These are phyloP conservation scores for Diabrotica balteata DNA, from an alignment of 2,888 invertebrate species.

Conservation along the genomic window DNA sequence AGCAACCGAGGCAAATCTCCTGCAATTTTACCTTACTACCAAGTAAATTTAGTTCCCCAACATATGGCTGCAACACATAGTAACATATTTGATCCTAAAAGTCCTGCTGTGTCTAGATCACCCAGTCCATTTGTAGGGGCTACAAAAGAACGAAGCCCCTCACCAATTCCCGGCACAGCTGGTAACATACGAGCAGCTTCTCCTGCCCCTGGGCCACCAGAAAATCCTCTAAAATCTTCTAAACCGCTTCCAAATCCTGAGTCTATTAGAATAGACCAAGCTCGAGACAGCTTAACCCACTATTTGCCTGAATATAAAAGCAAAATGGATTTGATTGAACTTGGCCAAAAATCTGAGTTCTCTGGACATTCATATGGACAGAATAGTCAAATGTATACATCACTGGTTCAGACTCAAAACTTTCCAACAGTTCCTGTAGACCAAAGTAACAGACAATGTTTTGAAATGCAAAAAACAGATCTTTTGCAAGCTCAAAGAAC, in stretches of 20 bases:
- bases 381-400: conserved; percentile 39
- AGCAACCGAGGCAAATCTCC: conserved; percentile 78
- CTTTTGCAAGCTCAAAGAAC: conserved; percentile 34
- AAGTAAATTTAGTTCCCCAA: conserved; percentile 77
- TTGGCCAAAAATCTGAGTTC: conserved; percentile 43
- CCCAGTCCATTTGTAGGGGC: conserved; percentile 67
- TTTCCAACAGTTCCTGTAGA: conserved; percentile 19
- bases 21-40: conserved; percentile 79
- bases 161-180: conserved; percentile 50
- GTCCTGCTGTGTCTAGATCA: conserved; percentile 68
- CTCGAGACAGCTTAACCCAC: conserved; percentile 49
- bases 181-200: conserved; percentile 66
- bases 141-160: conserved; percentile 53
- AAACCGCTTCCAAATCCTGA: conserved; percentile 50
- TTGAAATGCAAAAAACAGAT: conserved; percentile 27
- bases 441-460: conserved; percentile 5
- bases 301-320: conserved; percentile 54
- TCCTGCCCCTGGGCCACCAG: conserved; percentile 76
- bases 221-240: conserved; percentile 65
- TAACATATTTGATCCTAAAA: conserved; percentile 68
- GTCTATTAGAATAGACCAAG: conserved; percentile 47
- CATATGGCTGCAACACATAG: conserved; percentile 68
- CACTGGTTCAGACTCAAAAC: conserved; percentile 36
- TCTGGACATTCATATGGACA: conserved; percentile 19
- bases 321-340: conserved; percentile 43